Base-by-base conservation (phyloP, 2,113 vertebrate species). In the Anoura caudifer region DNA sequence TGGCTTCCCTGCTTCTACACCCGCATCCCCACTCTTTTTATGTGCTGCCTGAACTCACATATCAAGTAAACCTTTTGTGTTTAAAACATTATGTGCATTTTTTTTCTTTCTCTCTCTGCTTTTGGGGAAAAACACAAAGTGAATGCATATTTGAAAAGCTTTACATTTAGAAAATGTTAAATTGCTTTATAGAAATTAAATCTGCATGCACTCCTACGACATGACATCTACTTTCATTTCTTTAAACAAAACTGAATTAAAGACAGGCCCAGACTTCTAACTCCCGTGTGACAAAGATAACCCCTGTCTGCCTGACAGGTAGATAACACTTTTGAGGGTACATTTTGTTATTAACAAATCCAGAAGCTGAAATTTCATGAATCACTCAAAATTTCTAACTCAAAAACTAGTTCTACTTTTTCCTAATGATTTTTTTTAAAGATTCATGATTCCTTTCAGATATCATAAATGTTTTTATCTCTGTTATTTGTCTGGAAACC, bases 381-480 rank as follows among this genome's bases (percentile, higher is more conserved):
- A 45, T 87, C 89, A 10, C n/a, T 87, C 22, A 90, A 67, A 92
- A 90, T 54, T 14, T 2, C 22, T 59, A 72, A 75, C n/a, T 82
- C 31, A 50, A 90, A 91, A 89, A 24, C 5, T 7, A 76, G 43
- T 52, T 81, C 38, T 81, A 13, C 8, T 83, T 95, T 93, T 76
- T 61, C 36, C 31, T 26, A 87, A 59, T 90, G 54, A 12, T 59
- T 61, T 63, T 65, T 90, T 89, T 87, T 70, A 92, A 80, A 87
- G 75, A 33, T 87, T 89, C 90, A 50, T 50, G 4, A 92, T 82
- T 94, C 12, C 28, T 63, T 82, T 91, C 5, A 87, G 43, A 84
- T 90, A 33, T 92, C 45, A 63, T 95, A 89, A 91, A 4, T 41
- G 20, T 90, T 95, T 94, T 92, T 73, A 45, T 83, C 65, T 87